Base-by-base conservation (phyloP, 2,113 vertebrate species). In the Silurus asotus region DNA sequence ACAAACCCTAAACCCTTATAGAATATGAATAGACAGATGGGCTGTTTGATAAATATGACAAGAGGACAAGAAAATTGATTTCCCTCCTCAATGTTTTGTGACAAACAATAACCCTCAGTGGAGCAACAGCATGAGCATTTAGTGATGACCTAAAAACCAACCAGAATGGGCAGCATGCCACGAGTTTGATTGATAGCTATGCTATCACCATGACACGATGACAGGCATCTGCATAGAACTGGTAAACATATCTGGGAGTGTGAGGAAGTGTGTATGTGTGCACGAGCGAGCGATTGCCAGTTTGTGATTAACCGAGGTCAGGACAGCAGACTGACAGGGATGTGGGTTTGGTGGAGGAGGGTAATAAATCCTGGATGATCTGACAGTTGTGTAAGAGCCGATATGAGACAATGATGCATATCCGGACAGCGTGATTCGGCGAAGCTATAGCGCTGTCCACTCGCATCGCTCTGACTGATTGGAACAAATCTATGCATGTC, bases 261-360 rank as follows among this genome's bases (percentile, higher is more conserved):
- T 87, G 75, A 81, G 80, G 87, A 81, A 69, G 65, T 87, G 85
- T 76, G 53, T 70, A 28, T 70, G n/a, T 81, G 74, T 88, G 84
- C 56, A 37, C 45, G 53, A 8, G 23, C 14, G 9, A 65, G 19
- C 20, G 55, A 48, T 48, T 45, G 79, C 59, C 49, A 28, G 62
- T 25, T 67, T 48, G 82, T 86, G 84, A 91, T 91, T 89, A 93
- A 92, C 74, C 86, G 90, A 88, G 90, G 89, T 89, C 84, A 90
- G 87, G 88, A 90, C 87, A 87, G 81, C 87, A 91, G 87, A 87
- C 86, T 90, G 88, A 87, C 75, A 90, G 74, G 77, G 53, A 20
- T 48, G 65, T 88, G 87, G 82, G 59, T 82, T 82, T 90, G 86
- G 37, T 25, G 51, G 70, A 77, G 85, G 87, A 56, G 49, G 64